Base-by-base conservation (phyloP, 2,797 vertebrate species). In the Chloroceryle inda region DNA sequence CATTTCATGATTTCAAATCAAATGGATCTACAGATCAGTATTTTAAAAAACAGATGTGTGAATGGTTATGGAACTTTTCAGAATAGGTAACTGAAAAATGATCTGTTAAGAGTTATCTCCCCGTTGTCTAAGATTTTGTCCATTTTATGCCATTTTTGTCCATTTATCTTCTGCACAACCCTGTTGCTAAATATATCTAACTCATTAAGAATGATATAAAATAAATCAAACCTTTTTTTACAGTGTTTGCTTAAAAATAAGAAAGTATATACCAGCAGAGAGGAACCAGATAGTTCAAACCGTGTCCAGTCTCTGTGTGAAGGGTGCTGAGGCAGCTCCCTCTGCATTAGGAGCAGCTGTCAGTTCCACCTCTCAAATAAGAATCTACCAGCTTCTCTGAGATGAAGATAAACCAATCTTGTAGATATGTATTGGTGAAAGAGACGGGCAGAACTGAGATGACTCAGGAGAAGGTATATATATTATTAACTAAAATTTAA, bases 401-500 rank as follows among this genome's bases (percentile, higher is more conserved):
- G 40, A 35, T 63, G 1, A 78, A 73, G 42, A 66, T 6, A 76
- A 49, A 31, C 38, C 22, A 44, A 12, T 66, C 62, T 66, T 56
- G 21, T 27, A 82, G 44, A 33, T 40, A 71, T 56, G 78, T 76
- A 59, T 56, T 66, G 66, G 42, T 83, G 53, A 69, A 89, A 88
- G 42, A 92, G 24, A 78, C 14, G 26, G 58, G 42, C 42, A 59
- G 24, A 76, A 81, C 10, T 40, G 27, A 89, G 49, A 80, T 68
- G 67, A 94, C 53, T 82, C 69, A 84, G n/a, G 40, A 91, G 59
- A 81, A 75, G n/a, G 16, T 23, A 62, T 44, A 61, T 73, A 55
- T 86, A 89, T 62, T 91, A 86, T 84, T 91, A 93, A 93, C 17
- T 83, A 35, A 77, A 52, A 76, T 55, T 94, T 89, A 90, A 94